Evolutionary conservation across 2,797 vertebrate genomes (phyloP).

Genomic region (Jordanella pulchra): DNA sequence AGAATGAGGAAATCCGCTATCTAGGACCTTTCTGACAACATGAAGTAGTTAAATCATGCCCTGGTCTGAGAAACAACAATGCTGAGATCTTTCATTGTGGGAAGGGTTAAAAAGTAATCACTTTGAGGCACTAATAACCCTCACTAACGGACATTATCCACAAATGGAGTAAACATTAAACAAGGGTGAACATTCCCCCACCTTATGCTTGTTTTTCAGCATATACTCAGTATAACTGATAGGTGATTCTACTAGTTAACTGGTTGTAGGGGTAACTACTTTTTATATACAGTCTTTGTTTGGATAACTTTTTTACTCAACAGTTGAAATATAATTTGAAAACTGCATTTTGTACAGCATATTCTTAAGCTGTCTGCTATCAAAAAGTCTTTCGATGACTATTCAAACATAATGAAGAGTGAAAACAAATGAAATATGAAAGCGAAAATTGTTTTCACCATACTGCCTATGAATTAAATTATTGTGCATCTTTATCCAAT

Average conservation of each 20-base stretch:
- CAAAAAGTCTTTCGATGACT: background rate
- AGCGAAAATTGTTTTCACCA: background rate
- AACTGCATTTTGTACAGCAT: background rate
- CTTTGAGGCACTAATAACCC: background rate
- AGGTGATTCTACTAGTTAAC: no score
- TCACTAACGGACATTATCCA: background rate
- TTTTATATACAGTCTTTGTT: background rate
- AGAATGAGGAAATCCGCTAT: background rate
- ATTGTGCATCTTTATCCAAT: background rate
- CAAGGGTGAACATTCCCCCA: background rate
- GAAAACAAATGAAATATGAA: background rate
- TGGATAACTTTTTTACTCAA: background rate
- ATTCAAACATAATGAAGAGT: background rate
- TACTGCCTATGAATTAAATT: background rate
- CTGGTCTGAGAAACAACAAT: background rate
- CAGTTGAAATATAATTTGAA: background rate
- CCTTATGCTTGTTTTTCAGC: no score
- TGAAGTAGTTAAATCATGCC: background rate
- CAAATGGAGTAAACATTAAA: background rate
- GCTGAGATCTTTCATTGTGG: background rate
- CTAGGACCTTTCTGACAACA: background rate
- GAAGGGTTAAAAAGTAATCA: background rate
- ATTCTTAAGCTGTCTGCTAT: background rate
- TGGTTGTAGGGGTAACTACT: background rate
- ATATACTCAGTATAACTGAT: no score